Conservation (phyloP, 2,888 invertebrate genomes). For the Megamerina dolium region DNA sequence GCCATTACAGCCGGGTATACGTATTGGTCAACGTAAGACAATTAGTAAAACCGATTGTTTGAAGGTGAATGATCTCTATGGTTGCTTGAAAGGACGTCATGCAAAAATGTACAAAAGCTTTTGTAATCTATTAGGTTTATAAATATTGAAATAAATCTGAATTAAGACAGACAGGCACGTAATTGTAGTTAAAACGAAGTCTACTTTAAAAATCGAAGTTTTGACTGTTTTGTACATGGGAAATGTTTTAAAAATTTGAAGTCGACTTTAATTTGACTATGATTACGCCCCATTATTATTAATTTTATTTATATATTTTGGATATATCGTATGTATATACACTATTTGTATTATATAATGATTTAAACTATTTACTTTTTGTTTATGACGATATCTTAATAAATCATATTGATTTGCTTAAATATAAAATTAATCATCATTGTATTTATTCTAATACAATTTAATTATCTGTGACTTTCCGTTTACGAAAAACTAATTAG, state of each 20-base stretch:
- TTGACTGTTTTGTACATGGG: too few relatives aligned
- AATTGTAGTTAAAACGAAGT: too few relatives aligned
- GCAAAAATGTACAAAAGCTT: conserved; percentile 44
- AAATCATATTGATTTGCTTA: conserved; percentile 42
- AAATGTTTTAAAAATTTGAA: too few relatives aligned
- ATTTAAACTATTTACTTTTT: neutral
- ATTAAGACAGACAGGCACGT: too few relatives aligned
- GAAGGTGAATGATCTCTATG: conserved; percentile 62
- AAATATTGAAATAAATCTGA: conserved; percentile 11
- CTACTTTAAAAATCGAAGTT: too few relatives aligned
- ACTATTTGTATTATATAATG: too few relatives aligned
- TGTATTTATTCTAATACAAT: too few relatives aligned
- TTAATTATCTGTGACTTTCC: neutral
- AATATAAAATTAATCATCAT: neutral
- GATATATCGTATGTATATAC: too few relatives aligned
- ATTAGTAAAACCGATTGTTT: conserved; percentile 63
- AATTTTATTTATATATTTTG: too few relatives aligned
- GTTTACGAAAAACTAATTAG: neutral
- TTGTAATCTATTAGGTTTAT: conserved; percentile 41
- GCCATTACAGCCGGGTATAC: conserved; percentile 53
- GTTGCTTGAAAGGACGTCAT: conserved; percentile 50
- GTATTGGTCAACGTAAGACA: conserved; percentile 59
- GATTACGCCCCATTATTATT: too few relatives aligned
- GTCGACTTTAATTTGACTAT: too few relatives aligned
- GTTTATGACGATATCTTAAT: conserved; percentile 13